These are phyloP conservation scores for Notothenia rossii DNA, from an alignment of 2,113 vertebrate genomes.

Conservation along the genomic window DNA sequence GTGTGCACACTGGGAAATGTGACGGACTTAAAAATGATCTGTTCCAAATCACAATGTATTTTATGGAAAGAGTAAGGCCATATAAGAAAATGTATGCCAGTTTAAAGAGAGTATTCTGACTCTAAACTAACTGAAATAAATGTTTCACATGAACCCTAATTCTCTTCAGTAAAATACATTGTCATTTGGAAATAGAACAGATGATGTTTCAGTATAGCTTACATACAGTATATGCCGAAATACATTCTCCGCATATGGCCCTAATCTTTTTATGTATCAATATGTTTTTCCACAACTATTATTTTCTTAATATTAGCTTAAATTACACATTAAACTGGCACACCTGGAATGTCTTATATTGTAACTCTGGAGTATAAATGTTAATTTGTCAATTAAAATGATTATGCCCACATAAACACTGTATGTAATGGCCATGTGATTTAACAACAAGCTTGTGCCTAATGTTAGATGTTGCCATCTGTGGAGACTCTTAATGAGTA, in stretches of 20 bases:
- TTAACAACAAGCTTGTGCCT: slow-evolving; percentile 51
- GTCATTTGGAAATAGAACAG: no score
- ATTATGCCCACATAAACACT: slow-evolving; percentile 9
- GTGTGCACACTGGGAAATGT: slow-evolving; percentile 19
- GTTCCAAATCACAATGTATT: slow-evolving; percentile 2
- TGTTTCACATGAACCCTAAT: no score
- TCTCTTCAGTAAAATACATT: no score
- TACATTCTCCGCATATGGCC: no score
- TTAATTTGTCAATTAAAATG: slow-evolving; percentile 12
- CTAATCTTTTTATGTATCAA: no score
- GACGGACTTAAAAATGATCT: background rate
- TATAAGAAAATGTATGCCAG: no score
- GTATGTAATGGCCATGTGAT: slow-evolving; percentile 60
- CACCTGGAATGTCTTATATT: slow-evolving; percentile 2
- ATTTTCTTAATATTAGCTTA: background rate
- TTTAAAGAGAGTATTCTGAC: no score
- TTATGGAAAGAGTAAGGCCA: background rate
- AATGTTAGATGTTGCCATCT: slow-evolving; percentile 51
- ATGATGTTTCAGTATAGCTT: no score
- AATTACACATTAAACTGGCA: slow-evolving; percentile 21
- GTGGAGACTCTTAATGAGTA: slow-evolving; percentile 61
- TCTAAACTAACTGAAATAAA: no score
- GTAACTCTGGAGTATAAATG: background rate
- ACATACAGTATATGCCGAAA: no score
- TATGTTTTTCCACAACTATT: background rate